Evolutionary conservation across 2,113 vertebrate species (phyloP), one percentile per base, ranked within the genome.

Genomic region (Etheostoma cragini): DNA sequence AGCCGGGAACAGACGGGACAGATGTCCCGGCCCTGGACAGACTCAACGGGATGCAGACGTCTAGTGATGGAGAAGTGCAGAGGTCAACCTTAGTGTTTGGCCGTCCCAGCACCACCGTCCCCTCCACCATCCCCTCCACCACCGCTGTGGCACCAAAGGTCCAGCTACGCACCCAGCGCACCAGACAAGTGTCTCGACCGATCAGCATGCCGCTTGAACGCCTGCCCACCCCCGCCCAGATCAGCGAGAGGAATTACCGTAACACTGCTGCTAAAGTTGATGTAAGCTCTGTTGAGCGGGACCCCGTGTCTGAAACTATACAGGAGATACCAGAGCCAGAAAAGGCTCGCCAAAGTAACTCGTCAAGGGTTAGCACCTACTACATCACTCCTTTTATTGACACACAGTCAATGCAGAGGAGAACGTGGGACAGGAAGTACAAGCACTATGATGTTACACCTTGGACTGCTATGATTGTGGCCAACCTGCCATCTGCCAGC

Each of bases 161-260:
- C 76, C 96, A 96, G 1, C 70, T 97, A 42, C 95, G 96, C 3
- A 24, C 84, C 60, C 94, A 94, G 46, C 95, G 96, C 80, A 62
- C 90, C 71, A 96, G 96, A 67, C 62, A 87, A 1, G 21, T 22
- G 1, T 86, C 91, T 74, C 96, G 97, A 8, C 98, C 98, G 1
- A 92, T 97, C 83, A 99, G 98, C 94, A 94, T 99, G 88, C 98
- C 97, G 1, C 92, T 97, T 13, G 97, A 97, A 8, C 81, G 95
- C 42, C 94, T 96, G 21, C 94, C 96, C 53, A 81, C 90, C 64
- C 90, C 96, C 0, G 94, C 87, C 76, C 88, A 95, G 87, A 86
- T 96, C 60, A 91, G 89, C 52, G 97, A 98, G 87, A 95, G 90
- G 91, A 97, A 95, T 65, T 94, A 91, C 71, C 93, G 83, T 69